Evolutionary conservation across 2,797 vertebrate genomes (phyloP), one percentile per base, ranked within the genome.

Genomic region (Dicrostonyx torquatus): DNA sequence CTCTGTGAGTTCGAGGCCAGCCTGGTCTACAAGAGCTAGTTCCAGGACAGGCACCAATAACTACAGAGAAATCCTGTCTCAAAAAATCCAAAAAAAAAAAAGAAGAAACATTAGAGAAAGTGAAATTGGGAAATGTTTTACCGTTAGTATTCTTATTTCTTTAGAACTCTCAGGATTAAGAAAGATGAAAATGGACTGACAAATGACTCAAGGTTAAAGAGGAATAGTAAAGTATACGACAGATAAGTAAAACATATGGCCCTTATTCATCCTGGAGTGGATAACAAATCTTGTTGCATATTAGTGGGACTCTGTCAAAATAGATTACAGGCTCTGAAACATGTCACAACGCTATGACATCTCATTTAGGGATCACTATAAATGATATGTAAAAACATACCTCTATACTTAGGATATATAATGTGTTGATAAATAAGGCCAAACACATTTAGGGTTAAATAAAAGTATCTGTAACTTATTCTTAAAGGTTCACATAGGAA

Each of bases 31-130:
- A n/a, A n/a, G n/a, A n/a, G n/a, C n/a, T n/a, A n/a, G n/a, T n/a
- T n/a, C n/a, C n/a, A n/a, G n/a, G n/a, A n/a, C n/a, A n/a, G n/a
- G n/a, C n/a, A n/a, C n/a, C n/a, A n/a, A n/a, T n/a, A n/a, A n/a
- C n/a, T n/a, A n/a, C n/a, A n/a, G n/a, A n/a, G n/a, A n/a, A n/a
- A n/a, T n/a, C n/a, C n/a, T n/a, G n/a, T n/a, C n/a, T n/a, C n/a
- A n/a, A n/a, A n/a, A n/a, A n/a, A n/a, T n/a, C n/a, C n/a, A n/a
- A n/a, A n/a, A n/a, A n/a, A n/a, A n/a, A n/a, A n/a, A n/a, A n/a
- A n/a, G 64, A 94, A n/a, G 24, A 87, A 91, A 82, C 5, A 75
- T 55, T 45, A 70, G 48, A 90, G 48, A 87, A 95, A 87, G 29
- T 48, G 15, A 93, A 68, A 64, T 43, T 83, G 43, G 73, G 29